Evolutionary conservation across 2,888 invertebrate species (phyloP), one percentile per base, ranked within the genome.

Genomic region (Lissonota sp.): DNA sequence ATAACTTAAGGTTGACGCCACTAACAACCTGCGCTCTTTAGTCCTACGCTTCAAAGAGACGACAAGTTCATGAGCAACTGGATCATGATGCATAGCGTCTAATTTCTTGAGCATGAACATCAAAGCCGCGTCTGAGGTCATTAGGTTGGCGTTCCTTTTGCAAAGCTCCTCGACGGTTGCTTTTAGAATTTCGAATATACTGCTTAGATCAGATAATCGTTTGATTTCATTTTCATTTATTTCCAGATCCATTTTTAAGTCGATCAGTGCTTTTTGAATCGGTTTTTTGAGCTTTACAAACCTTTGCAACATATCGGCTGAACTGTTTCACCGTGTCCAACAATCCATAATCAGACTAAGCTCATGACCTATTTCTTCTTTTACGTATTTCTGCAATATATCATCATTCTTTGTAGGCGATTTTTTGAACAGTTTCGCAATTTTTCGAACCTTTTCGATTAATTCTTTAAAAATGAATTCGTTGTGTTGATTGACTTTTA

Each of bases 251-350:
- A n/a, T 49, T n/a, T 49, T 12, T 12, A 49, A 49, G 12, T n/a
- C 8, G 10, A n/a, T 49, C 10, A 49, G 49, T 49, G 49, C 49
- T 49, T 49, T 49, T 49, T 49, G 49, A n/a, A 49, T 49, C n/a
- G n/a, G 10, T n/a, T 10, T 12, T 49, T 49, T 49, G n/a, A 49
- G 12, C 10, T n/a, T 10, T 10, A 12, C 10, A 49, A 49, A n/a
- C 10, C 49, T 10, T 5, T 49, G n/a, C n/a, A 49, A 12, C 49
- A 49, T 49, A n/a, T 10, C 12, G 10, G 12, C 10, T 0, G 1
- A 5, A n/a, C 49, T 49, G 49, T 49, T 49, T 10, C 49, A 49
- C 49, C 49, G 10, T n/a, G 49, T 49, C 12, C 12, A 5, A 12
- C 49, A 49, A 49, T 49, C n/a, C 10, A 8, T 10, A 10, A 49